Conservation (phyloP, 2,888 invertebrate genomes). For the Papilio elwesi region DNA sequence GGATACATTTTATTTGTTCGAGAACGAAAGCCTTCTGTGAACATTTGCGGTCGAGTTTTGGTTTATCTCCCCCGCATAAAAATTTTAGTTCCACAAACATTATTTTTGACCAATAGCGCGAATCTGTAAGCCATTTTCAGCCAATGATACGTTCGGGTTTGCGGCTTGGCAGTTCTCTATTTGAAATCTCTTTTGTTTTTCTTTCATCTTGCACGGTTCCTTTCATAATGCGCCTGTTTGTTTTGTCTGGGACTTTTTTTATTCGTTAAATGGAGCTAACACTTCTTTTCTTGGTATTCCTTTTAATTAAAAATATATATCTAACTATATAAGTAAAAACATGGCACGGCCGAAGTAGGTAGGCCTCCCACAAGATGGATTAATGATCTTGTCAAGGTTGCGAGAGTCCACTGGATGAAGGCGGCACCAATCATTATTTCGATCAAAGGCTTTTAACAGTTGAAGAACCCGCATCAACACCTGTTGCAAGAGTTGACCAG, state of each 20-base stretch:
- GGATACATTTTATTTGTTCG: conserved; percentile 50
- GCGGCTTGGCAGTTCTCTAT: conserved; percentile 64
- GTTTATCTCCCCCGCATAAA: conserved; percentile 79
- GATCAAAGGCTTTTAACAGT: too few relatives aligned
- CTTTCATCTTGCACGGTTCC: conserved; percentile 14
- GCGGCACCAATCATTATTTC: too few relatives aligned
- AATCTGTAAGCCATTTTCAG: conserved; percentile 68
- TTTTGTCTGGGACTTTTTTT: conserved; percentile 32
- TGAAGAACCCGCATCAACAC: too few relatives aligned
- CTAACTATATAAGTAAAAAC: background rate
- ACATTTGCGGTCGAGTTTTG: conserved; percentile 77
- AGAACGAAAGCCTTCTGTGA: conserved; percentile 63
- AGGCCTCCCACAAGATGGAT: too few relatives aligned
- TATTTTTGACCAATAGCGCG: conserved; percentile 83
- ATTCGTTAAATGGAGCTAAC: conserved; percentile 23
- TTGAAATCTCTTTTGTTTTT: conserved; percentile 59
- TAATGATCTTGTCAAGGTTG: too few relatives aligned
- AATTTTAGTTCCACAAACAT: conserved; percentile 77
- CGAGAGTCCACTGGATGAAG: too few relatives aligned
- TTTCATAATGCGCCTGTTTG: conserved; percentile 33
- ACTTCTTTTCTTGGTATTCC: conserved; percentile 16
- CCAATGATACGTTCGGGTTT: conserved; percentile 71
- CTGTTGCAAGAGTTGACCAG: too few relatives aligned
- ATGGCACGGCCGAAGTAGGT: background rate
- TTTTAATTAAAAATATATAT: conserved; percentile 9